Percentiles rank a stretch among this genome's conserved stretches.
Conservation (phyloP, 35 echinoderm and acorn worm species). For the Chiridota heheva region DNA sequence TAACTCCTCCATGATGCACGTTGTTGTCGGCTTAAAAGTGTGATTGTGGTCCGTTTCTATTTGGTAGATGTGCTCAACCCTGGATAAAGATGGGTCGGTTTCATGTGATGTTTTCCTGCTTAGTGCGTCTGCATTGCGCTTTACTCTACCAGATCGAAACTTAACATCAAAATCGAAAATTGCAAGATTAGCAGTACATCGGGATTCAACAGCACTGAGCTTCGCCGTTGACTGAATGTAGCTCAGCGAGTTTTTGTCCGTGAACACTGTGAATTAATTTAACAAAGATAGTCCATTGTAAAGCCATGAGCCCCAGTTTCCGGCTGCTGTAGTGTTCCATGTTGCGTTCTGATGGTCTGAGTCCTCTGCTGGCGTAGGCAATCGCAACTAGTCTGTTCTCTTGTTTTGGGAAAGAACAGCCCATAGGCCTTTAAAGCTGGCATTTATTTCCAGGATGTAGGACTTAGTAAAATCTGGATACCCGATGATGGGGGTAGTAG, state of each 20-base stretch:
- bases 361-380: constrained; percentile 37
- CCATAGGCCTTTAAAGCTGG: constrained; percentile 36
- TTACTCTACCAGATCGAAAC: constrained; percentile 27
- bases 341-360: constrained; percentile 9
- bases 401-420: constrained; percentile 49
- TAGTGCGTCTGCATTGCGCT: constrained; percentile 22
- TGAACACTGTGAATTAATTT: constrained; percentile 9
- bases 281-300: neutral
- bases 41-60: no score
- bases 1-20: neutral
- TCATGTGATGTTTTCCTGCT: constrained; percentile 20
- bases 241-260: constrained; percentile 26
- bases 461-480: constrained; percentile 61
- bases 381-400: neutral
- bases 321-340: constrained; percentile 43
- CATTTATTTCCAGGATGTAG: constrained; percentile 68
- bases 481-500: constrained; percentile 39
- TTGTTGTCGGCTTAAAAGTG: no score
- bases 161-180: constrained; percentile 29
- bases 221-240: constrained; percentile 25
- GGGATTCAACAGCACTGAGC: constrained; percentile 20
- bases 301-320: constrained; percentile 43
- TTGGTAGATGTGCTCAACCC: neutral
- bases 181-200: constrained; percentile 1
- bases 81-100: neutral